Evolutionary conservation across 2,888 invertebrate species (phyloP).

Genomic region (Phalera bucephala): DNA sequence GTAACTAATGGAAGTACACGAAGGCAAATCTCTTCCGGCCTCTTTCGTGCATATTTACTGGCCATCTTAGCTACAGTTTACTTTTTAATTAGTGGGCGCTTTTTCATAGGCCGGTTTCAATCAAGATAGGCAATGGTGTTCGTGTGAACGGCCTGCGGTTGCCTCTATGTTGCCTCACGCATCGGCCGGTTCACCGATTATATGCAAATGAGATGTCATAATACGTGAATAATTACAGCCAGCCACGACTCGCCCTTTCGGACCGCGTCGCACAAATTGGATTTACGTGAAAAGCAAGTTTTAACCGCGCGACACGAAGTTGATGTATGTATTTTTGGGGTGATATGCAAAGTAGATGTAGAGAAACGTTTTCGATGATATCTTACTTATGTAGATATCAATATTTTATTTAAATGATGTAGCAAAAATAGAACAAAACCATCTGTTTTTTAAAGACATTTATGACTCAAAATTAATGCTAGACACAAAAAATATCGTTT

Average conservation of each 20-base stretch:
- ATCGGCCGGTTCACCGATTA: constrained; percentile 74
- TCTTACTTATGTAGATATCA: constrained; percentile 27
- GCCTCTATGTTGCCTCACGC: constrained; percentile 72
- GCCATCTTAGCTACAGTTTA: constrained; percentile 71
- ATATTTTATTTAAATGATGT: constrained; percentile 15
- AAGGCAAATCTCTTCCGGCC: constrained; percentile 63
- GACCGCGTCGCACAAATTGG: constrained; percentile 73
- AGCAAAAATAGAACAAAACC: background rate
- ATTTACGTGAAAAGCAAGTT: constrained; percentile 78
- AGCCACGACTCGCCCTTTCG: constrained; percentile 78
- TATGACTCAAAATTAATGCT: too few relatives aligned
- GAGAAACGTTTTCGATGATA: constrained; percentile 31
- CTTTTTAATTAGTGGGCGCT: constrained; percentile 80
- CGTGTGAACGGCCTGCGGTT: constrained; percentile 80
- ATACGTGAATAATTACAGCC: constrained; percentile 81
- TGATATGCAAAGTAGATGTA: constrained; percentile 28
- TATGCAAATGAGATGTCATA: constrained; percentile 83
- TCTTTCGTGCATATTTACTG: constrained; percentile 67
- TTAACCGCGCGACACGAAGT: constrained; percentile 56
- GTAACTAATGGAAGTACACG: constrained; percentile 38
- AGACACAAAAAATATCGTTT: too few relatives aligned
- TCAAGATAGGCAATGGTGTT: constrained; percentile 70
- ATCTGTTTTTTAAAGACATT: background rate
- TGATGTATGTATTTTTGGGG: constrained; percentile 55
- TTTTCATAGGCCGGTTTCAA: constrained; percentile 77